Base-by-base conservation (phyloP, 2,888 invertebrate genomes). In the Malthinus seriepunctatus region DNA sequence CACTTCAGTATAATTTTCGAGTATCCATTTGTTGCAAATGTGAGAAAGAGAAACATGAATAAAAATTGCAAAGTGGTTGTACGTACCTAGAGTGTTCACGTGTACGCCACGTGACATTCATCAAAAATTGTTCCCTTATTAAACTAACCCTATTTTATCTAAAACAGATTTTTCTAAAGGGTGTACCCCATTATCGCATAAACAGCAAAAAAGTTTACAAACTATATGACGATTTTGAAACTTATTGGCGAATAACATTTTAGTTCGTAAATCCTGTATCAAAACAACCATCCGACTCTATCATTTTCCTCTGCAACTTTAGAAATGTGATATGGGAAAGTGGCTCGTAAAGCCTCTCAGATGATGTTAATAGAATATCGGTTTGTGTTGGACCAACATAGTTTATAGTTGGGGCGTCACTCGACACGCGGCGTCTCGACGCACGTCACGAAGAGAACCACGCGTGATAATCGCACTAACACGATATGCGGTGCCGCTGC, bases 401-500 rank as follows among this genome's bases (percentile, higher is more conserved):
- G 70, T 70, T 69, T 70, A 64, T 63, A 63, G 64, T 56, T 49
- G 60, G 69, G 64, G 67, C 66, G 69, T 64, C 68, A 66, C 58
- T 59, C 57, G 67, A 60, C 71, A 73, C 73, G 71, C 73, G 73
- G 63, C 69, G 65, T 60, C 60, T 52, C 64, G 69, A 65, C 67
- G 66, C 63, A 65, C 71, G 69, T 68, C 63, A 66, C 64, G 70
- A 54, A 67, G 69, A 67, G 71, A 71, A 73, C 70, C 72, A 72
- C 72, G 73, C 74, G 73, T 71, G 72, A 75, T 75, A 75, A 75
- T 75, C 74, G 72, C 69, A 69, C 75, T 75, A 73, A 74, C 73
- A 71, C 71, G 74, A 75, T 73, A 73, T 65, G 61, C 60, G 54
- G 60, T 54, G 54, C 59, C 55, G 58, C 50, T 62, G 54, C 61